Percentiles rank a stretch among this genome's conserved stretches.
These are phyloP conservation scores for Orientallactaga sibirica DNA, from an alignment of 2,797 vertebrate species.

Conservation along the genomic window DNA sequence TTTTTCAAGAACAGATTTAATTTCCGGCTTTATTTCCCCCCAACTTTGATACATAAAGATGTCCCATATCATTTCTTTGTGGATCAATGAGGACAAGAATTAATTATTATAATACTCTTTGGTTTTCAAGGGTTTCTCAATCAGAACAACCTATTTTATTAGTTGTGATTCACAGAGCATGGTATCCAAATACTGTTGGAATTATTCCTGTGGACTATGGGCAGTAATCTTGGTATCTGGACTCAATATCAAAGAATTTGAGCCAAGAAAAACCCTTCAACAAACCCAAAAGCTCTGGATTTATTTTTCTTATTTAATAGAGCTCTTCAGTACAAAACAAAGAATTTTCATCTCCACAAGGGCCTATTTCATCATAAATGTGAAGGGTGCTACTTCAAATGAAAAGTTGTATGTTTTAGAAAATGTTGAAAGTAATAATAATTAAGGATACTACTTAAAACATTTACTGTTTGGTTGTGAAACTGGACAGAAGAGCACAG, in stretches of 20 bases:
- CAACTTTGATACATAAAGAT: neutral
- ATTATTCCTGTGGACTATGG: conserved; percentile 63
- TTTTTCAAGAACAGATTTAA: conserved; percentile 38
- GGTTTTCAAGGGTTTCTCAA: conserved; percentile 51
- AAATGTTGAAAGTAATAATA: conserved; percentile 34
- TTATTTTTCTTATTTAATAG: conserved; percentile 72
- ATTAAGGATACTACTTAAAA: neutral
- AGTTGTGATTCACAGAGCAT: conserved; percentile 20
- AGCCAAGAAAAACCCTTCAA: conserved; percentile 75
- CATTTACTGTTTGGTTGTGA: neutral
- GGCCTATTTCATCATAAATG: neutral
- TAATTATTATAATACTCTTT: neutral
- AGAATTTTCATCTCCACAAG: conserved; percentile 24
- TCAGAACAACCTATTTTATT: conserved; percentile 67
- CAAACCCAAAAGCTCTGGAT: conserved; percentile 64
- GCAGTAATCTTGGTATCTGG: conserved; percentile 68
- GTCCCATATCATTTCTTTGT: neutral
- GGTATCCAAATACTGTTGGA: conserved; percentile 71
- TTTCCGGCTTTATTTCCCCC: neutral
- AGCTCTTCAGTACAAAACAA: conserved; percentile 48
- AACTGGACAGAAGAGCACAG: neutral
- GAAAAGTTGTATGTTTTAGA: conserved; percentile 45
- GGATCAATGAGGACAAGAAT: neutral
- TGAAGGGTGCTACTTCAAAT: neutral
- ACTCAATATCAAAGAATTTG: conserved; percentile 41